These are phyloP conservation scores for Macaria notata DNA, from an alignment of 2,888 invertebrate genomes.

Conservation along the genomic window DNA sequence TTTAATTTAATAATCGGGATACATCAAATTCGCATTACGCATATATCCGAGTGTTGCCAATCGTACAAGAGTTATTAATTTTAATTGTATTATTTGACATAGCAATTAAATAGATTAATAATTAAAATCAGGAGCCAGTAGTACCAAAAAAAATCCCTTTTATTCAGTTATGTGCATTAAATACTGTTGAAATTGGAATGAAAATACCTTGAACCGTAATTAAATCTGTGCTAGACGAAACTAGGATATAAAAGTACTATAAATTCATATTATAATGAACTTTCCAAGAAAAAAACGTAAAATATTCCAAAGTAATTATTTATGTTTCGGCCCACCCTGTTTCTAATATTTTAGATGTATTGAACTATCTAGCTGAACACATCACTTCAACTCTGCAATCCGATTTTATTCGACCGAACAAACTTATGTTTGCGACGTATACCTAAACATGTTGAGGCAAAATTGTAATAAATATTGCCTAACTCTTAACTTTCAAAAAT, in stretches of 20 bases:
- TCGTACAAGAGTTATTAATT: too few relatives aligned
- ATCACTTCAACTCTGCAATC: slow-evolving; percentile 35
- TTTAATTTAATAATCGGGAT: too few relatives aligned
- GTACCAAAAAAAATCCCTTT: not conserved
- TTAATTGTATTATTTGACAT: too few relatives aligned
- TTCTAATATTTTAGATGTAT: slow-evolving; percentile 25
- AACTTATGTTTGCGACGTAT: not conserved
- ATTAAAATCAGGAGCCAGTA: too few relatives aligned
- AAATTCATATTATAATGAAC: too few relatives aligned
- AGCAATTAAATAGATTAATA: too few relatives aligned
- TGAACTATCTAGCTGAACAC: slow-evolving; percentile 45
- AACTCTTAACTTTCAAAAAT: too few relatives aligned
- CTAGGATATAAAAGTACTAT: not conserved
- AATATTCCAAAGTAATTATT: not conserved
- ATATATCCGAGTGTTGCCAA: too few relatives aligned
- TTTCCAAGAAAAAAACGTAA: not conserved
- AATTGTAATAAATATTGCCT: too few relatives aligned
- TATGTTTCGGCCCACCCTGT: slow-evolving; percentile 41
- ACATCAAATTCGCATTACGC: too few relatives aligned
- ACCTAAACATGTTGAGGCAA: too few relatives aligned
- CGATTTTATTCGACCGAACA: not conserved
- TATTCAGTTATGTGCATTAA: slow-evolving; percentile 6
- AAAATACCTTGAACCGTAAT: slow-evolving; percentile 28
- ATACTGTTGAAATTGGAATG: slow-evolving; percentile 38
- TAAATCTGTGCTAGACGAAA: slow-evolving; percentile 10